These are phyloP conservation scores for Cyanoderma ruficeps DNA, from an alignment of 2,113 vertebrate genomes.

Conservation along the genomic window DNA sequence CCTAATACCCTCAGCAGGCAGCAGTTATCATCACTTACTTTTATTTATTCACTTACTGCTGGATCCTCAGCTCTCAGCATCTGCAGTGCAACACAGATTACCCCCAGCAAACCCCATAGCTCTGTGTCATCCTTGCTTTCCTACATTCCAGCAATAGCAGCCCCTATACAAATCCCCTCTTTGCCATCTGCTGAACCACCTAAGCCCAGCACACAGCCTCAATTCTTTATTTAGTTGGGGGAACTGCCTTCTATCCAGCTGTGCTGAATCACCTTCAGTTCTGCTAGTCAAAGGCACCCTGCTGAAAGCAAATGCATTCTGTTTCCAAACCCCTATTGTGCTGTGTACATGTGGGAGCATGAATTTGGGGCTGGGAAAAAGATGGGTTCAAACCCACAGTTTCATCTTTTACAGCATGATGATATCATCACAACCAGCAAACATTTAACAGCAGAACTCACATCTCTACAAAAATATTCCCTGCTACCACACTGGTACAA, in stretches of 20 bases:
- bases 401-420: not conserved
- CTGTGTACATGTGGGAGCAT: rapidly evolving
- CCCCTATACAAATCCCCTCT: not conserved
- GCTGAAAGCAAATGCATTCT: not conserved
- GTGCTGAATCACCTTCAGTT: not conserved
- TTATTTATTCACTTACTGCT: not conserved
- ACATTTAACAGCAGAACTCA: not conserved
- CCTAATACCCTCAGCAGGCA: not conserved
- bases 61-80: not conserved
- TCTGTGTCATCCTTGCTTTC: not conserved
- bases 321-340: not conserved
- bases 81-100: not conserved
- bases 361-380: not conserved
- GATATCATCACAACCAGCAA: not conserved
- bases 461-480: not conserved
- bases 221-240: not conserved
- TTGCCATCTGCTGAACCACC: not conserved
- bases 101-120: not conserved
- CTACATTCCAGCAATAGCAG: not conserved
- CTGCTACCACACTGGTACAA: not conserved
- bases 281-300: not conserved
- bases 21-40: not conserved
- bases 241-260: not conserved
- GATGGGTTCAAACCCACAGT: not conserved
- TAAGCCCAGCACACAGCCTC: not conserved